Evolutionary conservation across 2,113 vertebrate genomes (phyloP).

Genomic region (Plestiodon gilberti): DNA sequence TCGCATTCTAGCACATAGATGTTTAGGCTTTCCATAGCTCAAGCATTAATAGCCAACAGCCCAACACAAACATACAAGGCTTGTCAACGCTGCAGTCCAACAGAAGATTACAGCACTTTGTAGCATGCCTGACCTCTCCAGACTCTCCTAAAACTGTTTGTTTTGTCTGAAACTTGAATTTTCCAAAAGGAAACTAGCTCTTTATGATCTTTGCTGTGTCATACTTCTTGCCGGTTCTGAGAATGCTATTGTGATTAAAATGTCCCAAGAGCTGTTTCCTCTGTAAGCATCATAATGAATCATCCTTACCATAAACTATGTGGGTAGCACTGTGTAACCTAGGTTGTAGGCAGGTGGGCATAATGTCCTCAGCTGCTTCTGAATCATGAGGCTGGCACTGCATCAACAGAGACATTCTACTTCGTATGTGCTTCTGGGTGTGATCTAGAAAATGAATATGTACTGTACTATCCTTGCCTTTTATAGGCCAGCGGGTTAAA

Average conservation of each 20-base stretch:
- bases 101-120: background rate
- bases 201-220: background rate
- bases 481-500: too few relatives aligned
- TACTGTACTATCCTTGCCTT: too few relatives aligned
- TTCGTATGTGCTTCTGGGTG: background rate
- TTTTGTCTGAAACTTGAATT: background rate
- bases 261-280: background rate
- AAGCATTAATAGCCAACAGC: background rate
- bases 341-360: background rate
- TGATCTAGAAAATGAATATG: too few relatives aligned
- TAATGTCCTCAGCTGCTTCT: background rate
- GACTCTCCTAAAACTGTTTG: constrained; percentile 23
- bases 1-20: background rate
- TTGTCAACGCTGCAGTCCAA: background rate
- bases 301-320: background rate
- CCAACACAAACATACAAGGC: background rate
- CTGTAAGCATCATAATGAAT: background rate
- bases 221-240: background rate
- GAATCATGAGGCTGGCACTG: background rate
- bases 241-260: background rate
- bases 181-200: background rate
- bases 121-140: background rate
- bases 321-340: background rate
- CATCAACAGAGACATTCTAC: background rate
- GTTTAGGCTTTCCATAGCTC: constrained; percentile 11